phyloP scores from a whole-genome alignment of 2,113 vertebrate species.

The Festucalex cinctus region DNA sequence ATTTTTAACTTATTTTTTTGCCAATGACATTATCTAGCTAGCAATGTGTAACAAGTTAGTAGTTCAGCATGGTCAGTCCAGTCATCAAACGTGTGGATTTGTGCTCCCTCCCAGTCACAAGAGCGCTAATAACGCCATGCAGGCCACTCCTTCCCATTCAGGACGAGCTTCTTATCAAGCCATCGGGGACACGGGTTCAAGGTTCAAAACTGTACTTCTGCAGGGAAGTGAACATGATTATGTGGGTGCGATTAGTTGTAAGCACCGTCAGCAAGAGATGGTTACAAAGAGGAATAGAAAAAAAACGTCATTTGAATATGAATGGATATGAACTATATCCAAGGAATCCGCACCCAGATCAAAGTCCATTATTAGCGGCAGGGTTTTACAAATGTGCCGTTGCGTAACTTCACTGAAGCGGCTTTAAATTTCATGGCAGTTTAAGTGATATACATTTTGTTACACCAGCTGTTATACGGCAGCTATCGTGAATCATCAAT shows the following conservation, averaged over 20 bases:
- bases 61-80: background rate
- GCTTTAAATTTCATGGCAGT: background rate
- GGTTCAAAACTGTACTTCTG: conserved; percentile 18
- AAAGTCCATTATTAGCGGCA: conserved; percentile 5
- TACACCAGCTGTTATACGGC: no score
- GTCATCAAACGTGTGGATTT: background rate
- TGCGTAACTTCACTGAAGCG: background rate
- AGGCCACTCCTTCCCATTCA: conserved; percentile 12
- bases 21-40: no score
- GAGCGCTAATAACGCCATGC: background rate
- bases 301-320: no score
- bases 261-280: background rate
- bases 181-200: conserved; percentile 17
- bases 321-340: background rate
- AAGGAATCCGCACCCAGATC: background rate
- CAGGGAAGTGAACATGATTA: conserved; percentile 8
- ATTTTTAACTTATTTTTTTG: no score
- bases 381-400: conserved; percentile 1
- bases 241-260: background rate
- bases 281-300: background rate
- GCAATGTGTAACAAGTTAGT: no score
- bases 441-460: no score
- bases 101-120: background rate
- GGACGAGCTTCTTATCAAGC: conserved; percentile 28
- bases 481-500: no score